Conservation (phyloP, 2,888 invertebrate species). For the Epicampocera succincta region DNA sequence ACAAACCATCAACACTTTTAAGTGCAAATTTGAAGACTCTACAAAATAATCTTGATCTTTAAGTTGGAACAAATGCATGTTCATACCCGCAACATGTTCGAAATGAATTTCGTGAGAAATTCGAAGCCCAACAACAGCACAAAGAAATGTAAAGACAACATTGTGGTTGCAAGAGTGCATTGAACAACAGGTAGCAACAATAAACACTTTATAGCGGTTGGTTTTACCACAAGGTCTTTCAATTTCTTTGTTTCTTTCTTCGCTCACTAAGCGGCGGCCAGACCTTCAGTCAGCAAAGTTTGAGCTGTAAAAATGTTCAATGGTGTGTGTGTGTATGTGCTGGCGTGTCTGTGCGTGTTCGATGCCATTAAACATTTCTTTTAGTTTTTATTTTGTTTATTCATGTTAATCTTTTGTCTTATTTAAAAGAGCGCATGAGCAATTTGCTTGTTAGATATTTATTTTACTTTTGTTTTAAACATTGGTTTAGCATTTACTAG, state of each 20-base stretch:
- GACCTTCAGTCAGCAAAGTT: constrained; percentile 6
- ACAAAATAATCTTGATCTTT: constrained; percentile 22
- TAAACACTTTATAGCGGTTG: constrained; percentile 28
- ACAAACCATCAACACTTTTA: constrained; percentile 29
- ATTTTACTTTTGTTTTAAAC: constrained; percentile 56
- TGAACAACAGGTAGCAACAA: constrained; percentile 45
- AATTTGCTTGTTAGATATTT: constrained; percentile 70
- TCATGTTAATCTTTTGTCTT: constrained; percentile 43
- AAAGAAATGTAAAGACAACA: constrained; percentile 50
- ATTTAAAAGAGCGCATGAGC: constrained; percentile 59
- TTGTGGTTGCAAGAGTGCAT: constrained; percentile 31
- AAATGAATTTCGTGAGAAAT: constrained; percentile 37
- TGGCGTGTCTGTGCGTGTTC: constrained; percentile 21
- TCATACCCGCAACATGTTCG: constrained; percentile 58
- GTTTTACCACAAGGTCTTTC: constrained; percentile 54
- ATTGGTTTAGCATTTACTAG: too few relatives aligned
- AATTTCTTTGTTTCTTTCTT: constrained; percentile 38
- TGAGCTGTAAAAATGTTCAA: constrained; percentile 29
- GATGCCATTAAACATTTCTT: constrained; percentile 43
- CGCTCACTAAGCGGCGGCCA: not conserved
- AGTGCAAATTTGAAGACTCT: constrained; percentile 20
- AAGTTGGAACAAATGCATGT: constrained; percentile 22
- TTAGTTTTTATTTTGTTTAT: constrained; percentile 2
- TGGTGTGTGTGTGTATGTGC: constrained; percentile 27
- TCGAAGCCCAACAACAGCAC: constrained; percentile 11